Evolutionary conservation across 2,888 invertebrate genomes (phyloP).

Genomic region (Abrostola tripartita): DNA sequence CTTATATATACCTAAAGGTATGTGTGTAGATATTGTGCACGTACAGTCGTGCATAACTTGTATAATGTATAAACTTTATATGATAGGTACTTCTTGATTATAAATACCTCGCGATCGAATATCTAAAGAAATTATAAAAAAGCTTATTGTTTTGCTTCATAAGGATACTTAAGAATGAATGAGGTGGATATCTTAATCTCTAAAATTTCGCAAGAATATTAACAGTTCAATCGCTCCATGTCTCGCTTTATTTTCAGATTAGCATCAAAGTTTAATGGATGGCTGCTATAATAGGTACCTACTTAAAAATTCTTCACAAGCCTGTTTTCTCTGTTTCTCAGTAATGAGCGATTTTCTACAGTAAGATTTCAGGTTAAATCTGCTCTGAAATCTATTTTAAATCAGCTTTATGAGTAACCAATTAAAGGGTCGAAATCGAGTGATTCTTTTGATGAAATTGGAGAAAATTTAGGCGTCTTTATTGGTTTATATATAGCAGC

Average conservation of each 20-base stretch:
- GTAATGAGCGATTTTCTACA: slow-evolving; percentile 36
- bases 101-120: too few relatives aligned
- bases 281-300: not conserved
- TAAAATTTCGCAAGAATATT: slow-evolving; percentile 9
- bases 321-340: slow-evolving; percentile 32
- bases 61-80: too few relatives aligned
- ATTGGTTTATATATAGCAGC: not conserved
- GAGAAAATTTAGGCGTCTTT: slow-evolving; percentile 18
- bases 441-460: slow-evolving; percentile 36
- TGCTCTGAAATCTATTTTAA: slow-evolving; percentile 35
- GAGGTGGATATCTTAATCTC: not conserved
- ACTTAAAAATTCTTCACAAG: slow-evolving; percentile 34
- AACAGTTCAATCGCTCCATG: slow-evolving; percentile 9
- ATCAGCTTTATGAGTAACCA: slow-evolving; percentile 42
- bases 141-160: too few relatives aligned
- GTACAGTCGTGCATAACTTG: too few relatives aligned
- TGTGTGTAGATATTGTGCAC: not conserved
- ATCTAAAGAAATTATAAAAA: too few relatives aligned
- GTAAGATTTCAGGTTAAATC: slow-evolving; percentile 16
- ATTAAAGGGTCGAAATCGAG: slow-evolving; percentile 31
- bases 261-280: slow-evolving; percentile 31
- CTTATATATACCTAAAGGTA: not conserved
- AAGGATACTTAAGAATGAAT: not conserved
- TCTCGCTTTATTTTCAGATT: slow-evolving; percentile 15
- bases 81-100: too few relatives aligned